phyloP scores from a whole-genome alignment of 2,888 invertebrate species.

The Graphium colonna region DNA sequence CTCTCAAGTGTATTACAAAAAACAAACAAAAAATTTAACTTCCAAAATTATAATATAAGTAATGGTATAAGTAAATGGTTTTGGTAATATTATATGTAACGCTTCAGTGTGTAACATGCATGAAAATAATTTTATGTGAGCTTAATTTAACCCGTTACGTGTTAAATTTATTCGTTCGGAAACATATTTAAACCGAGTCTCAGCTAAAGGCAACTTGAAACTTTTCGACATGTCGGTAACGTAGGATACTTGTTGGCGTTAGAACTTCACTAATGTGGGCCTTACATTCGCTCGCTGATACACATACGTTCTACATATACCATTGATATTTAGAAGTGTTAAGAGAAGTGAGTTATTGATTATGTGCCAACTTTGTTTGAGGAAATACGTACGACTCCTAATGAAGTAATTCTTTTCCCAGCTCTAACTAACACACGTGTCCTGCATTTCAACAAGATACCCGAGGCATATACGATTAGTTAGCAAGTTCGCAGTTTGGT shows the following conservation, averaged over 20 bases:
- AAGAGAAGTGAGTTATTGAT: too few relatives aligned
- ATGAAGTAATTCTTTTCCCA: constrained; percentile 21
- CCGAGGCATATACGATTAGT: constrained; percentile 7
- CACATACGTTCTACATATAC: too few relatives aligned
- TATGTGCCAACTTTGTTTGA: too few relatives aligned
- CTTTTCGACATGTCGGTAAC: constrained; percentile 43
- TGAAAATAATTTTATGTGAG: constrained; percentile 1
- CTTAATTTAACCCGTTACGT: constrained; percentile 11
- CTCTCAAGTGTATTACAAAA: too few relatives aligned
- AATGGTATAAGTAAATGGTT: too few relatives aligned
- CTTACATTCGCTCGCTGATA: too few relatives aligned
- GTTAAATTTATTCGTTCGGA: constrained; percentile 31
- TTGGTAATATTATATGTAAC: too few relatives aligned
- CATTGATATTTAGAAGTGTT: too few relatives aligned
- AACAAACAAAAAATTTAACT: too few relatives aligned
- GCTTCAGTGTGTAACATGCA: too few relatives aligned
- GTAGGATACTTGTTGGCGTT: constrained; percentile 45
- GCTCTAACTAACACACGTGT: constrained; percentile 13
- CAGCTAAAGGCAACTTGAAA: constrained; percentile 39
- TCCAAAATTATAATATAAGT: too few relatives aligned
- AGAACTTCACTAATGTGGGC: constrained; percentile 35
- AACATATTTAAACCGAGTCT: constrained; percentile 43
- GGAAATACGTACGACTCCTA: constrained; percentile 10
- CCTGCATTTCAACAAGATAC: constrained; percentile 4
- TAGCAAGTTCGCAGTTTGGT: not conserved